Evolutionary conservation across 1,140 invertebrate genomes (phyloP).

Genomic region (Orchestia grillus): DNA sequence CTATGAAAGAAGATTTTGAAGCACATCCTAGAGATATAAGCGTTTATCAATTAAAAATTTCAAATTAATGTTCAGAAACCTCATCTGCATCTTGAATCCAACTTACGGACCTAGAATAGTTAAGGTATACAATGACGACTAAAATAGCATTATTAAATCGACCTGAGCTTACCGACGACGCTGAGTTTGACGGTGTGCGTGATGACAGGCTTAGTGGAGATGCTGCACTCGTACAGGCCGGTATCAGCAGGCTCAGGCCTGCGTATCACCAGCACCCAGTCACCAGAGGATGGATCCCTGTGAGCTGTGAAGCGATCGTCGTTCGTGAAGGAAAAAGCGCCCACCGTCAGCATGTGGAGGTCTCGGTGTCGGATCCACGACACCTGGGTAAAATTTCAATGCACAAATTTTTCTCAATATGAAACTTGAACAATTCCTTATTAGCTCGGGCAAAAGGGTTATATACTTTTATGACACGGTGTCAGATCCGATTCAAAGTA

Average conservation of each 20-base stretch:
- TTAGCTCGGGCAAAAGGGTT: too few species aligned
- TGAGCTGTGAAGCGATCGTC: conserved; percentile 79
- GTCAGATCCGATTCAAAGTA: too few species aligned
- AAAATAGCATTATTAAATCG: too few species aligned
- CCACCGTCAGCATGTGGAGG: conserved; percentile 87
- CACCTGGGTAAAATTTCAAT: conserved; percentile 77
- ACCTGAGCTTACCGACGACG: conserved; percentile 81
- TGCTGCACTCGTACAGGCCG: conserved; percentile 90
- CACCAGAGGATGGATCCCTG: conserved; percentile 73
- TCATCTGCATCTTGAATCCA: too few species aligned
- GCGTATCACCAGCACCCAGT: conserved; percentile 77
- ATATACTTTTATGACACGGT: too few species aligned
- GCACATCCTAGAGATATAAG: too few species aligned
- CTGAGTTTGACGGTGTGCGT: conserved; percentile 86
- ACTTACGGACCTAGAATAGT: neutral
- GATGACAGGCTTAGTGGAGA: conserved; percentile 88
- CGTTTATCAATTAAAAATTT: too few species aligned
- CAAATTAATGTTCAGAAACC: too few species aligned
- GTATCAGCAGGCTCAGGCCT: conserved; percentile 83
- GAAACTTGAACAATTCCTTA: too few species aligned
- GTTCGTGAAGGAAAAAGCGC: conserved; percentile 87
- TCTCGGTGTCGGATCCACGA: conserved; percentile 91
- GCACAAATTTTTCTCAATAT: too few species aligned
- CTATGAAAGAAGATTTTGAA: too few species aligned
- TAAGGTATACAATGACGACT: neutral